Base-by-base conservation (phyloP, 2,113 vertebrate species). In the Papio anubis region DNA sequence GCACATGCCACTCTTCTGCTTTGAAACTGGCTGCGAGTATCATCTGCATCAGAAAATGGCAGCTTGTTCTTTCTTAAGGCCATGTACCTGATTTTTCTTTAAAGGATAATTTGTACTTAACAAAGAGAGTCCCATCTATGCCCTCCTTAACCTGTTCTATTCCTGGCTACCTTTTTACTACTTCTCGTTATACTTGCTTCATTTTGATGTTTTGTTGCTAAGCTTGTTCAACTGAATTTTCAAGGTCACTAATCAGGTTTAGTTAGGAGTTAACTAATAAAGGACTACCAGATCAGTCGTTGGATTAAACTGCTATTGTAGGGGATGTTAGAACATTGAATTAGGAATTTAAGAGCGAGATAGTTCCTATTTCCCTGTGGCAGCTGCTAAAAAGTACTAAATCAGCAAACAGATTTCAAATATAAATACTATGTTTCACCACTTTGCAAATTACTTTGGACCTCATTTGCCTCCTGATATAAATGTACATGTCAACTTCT, bases 381-480 rank as follows among this genome's bases (percentile, higher is more conserved):
- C 73, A 86, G 38, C 48, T 96, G 6, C 25, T 83, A 52, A 87
- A 72, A 86, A 40, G 81, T 64, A 50, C 16, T 88, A 82, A 95
- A 70, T 64, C 35, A 80, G 50, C 87, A 93, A 88, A 73, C 23
- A 70, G 21, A 35, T 88, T 97, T 92, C 72, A 78, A 80, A 92
- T 81, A 45, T 81, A 81, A 94, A 72, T 70, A 52, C 1, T 1
- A 38, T 59, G 18, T 95, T 82, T 95, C 16, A 94, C 35, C 48
- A 17, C 59, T 96, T 84, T 75, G 68, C 82, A 82, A 68, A 70
- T 94, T 64, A 52, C 8, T 35, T 70, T 66, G 48, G 6, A 80
- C 38, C 95, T 90, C 4, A 78, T 0, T 68, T 93, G 18, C 27
- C 13, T 90, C 43, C 40, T 55, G 25, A 68, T 92, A 6, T 25